Base-by-base conservation (phyloP, 2,113 vertebrate genomes). In the Panurus biarmicus region DNA sequence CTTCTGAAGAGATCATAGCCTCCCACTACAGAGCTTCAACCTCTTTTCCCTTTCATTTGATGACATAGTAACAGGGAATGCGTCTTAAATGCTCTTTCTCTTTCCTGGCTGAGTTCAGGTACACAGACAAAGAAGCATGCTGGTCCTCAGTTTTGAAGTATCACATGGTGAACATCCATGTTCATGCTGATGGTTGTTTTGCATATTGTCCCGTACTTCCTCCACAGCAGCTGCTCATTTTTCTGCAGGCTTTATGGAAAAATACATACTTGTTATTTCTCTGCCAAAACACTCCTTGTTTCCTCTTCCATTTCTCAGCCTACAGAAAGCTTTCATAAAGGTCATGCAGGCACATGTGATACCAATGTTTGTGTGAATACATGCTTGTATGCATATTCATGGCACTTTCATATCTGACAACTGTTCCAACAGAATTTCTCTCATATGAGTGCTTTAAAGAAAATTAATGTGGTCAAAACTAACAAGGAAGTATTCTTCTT, bases 171-270 rank as follows among this genome's bases (percentile, higher is more conserved):
- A 95, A 69, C 57, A 75, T 67, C 50, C 57, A 35, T 26, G 26
- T 69, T 91, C 86, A n/a, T 47, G 14, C 24, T 70, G 66, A 24
- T 66, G 33, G 84, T 57, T 78, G 35, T 79, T 95, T 93, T 88
- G 71, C 87, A 89, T 76, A 79, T 83, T 78, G 70, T 91, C 50
- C 77, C 85, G 92, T 87, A 44, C 84, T 92, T 94, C 95, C 91
- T 91, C 81, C 95, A 91, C 77, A 95, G 62, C 93, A 96, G 89
- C 91, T 96, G 95, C 87, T 96, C 91, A 70, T 91, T 94, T 95
- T 94, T 77, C 62, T 91, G 36, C 74, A 94, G 57, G 23, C 44
- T 85, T 94, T 45, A 61, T 38, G 54, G 38, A 82, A 40, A 89
- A 93, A 87, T 33, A 44, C 47, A 47, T 73, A n/a, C 66, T 92